A percentile compares a stretch with the other conserved stretches of the same genome.
phyloP scores from a whole-genome alignment of 92 coral and sea anemone genomes.

The Siderastrea siderea region DNA sequence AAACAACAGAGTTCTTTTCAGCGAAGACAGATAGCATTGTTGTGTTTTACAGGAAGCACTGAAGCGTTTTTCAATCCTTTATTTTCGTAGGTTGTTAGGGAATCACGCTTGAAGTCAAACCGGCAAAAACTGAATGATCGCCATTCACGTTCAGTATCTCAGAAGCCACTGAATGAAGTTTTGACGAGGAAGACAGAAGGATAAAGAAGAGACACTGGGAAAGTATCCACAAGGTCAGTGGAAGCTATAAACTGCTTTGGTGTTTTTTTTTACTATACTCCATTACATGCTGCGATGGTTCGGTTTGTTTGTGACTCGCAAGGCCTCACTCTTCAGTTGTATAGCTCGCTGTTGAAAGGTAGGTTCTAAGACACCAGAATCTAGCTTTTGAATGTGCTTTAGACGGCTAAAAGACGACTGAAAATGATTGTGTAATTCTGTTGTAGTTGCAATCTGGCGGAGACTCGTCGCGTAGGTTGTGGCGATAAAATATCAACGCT shows the following conservation, averaged over 20 bases:
- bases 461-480: too few relatives aligned
- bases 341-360: too few relatives aligned
- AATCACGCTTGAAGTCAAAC: background rate
- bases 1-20: background rate
- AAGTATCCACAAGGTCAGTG: conserved; percentile 6
- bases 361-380: too few relatives aligned
- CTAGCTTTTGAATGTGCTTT: too few relatives aligned
- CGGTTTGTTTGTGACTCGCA: too few relatives aligned
- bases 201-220: background rate
- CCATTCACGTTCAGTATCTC: background rate
- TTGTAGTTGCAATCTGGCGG: too few relatives aligned
- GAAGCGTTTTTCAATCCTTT: background rate
- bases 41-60: background rate
- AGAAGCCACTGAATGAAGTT: background rate
- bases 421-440: too few relatives aligned
- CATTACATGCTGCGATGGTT: too few relatives aligned
- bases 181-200: background rate
- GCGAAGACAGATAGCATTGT: background rate
- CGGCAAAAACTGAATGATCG: background rate
- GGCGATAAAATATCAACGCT: too few relatives aligned
- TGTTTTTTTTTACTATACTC: too few relatives aligned
- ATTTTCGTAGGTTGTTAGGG: background rate
- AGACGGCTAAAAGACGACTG: too few relatives aligned
- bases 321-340: too few relatives aligned
- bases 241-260: background rate